A percentile compares a stretch with the other conserved stretches of the same genome.
These are phyloP conservation scores for Cryptus viduatorius DNA, from an alignment of 2,888 invertebrate genomes.

Conservation along the genomic window DNA sequence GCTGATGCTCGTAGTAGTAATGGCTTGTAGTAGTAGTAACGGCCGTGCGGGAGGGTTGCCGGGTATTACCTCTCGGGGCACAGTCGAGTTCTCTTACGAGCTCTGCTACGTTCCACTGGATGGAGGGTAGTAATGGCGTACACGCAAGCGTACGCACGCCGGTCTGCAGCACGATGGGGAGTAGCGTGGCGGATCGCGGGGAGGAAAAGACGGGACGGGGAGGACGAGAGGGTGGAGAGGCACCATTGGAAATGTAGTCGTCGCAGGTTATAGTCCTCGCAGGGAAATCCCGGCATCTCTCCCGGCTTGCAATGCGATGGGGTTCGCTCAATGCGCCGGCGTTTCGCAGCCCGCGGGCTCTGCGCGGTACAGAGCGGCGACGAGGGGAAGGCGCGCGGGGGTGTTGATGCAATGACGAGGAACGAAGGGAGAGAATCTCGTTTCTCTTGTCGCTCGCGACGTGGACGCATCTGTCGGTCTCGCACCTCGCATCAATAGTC, in stretches of 20 bases:
- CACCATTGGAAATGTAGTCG: conserved; percentile 16
- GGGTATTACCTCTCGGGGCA: conserved; percentile 35
- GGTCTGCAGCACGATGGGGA: conserved; percentile 45
- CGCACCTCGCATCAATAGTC: no score
- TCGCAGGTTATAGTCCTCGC: conserved; percentile 23
- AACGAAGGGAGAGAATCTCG: neutral
- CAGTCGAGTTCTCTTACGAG: conserved; percentile 41
- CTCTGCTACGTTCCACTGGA: conserved; percentile 30
- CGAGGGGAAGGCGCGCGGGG: neutral
- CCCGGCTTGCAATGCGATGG: conserved; percentile 73
- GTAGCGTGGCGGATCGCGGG: conserved; percentile 37
- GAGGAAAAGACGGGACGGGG: conserved; percentile 54
- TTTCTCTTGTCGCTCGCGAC: conserved; percentile 35
- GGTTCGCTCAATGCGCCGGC: conserved; percentile 73
- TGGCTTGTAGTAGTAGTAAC: conserved; percentile 60
- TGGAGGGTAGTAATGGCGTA: conserved; percentile 75
- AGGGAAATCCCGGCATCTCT: conserved; percentile 51
- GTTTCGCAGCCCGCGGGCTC: conserved; percentile 68
- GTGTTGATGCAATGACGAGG: conserved; percentile 27
- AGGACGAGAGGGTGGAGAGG: no score
- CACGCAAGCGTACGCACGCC: conserved; percentile 81
- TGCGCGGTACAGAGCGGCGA: neutral
- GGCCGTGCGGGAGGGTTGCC: conserved; percentile 38
- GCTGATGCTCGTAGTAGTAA: conserved; percentile 61
- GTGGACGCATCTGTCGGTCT: conserved; percentile 2